phyloP scores from a whole-genome alignment of 2,113 vertebrate genomes.

The Toxotes chatareus region DNA sequence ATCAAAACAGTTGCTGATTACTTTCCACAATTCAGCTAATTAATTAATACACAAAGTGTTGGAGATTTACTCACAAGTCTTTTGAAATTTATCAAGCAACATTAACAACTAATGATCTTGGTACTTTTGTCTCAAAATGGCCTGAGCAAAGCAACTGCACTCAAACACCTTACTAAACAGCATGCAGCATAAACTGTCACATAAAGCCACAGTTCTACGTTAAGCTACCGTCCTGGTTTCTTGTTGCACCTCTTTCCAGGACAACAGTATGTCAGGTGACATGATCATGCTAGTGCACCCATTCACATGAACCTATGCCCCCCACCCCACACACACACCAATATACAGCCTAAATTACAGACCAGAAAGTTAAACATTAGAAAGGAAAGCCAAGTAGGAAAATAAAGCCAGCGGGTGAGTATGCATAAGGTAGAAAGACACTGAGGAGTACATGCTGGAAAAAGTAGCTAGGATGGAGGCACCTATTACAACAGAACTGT shows the following conservation, averaged over 20 bases:
- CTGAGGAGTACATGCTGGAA: background rate
- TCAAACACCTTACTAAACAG: background rate
- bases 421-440: background rate
- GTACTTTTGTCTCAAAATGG: background rate
- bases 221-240: conserved; percentile 11
- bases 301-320: conserved; percentile 19
- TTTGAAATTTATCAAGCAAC: background rate
- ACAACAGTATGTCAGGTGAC: conserved; percentile 39
- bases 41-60: too few species aligned
- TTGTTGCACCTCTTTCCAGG: conserved; percentile 1
- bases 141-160: background rate
- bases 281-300: conserved; percentile 6
- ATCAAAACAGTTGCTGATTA: too few species aligned
- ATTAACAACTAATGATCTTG: background rate
- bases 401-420: background rate
- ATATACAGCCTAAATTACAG: conserved; percentile 31
- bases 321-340: background rate
- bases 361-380: conserved; percentile 73
- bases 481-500: background rate
- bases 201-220: background rate
- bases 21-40: too few species aligned
- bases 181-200: background rate
- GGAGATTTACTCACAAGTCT: background rate
- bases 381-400: conserved; percentile 38
- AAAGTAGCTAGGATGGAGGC: background rate